Evolutionary conservation across 2,888 invertebrate species (phyloP).

Genomic region (Melolontha melolontha): DNA sequence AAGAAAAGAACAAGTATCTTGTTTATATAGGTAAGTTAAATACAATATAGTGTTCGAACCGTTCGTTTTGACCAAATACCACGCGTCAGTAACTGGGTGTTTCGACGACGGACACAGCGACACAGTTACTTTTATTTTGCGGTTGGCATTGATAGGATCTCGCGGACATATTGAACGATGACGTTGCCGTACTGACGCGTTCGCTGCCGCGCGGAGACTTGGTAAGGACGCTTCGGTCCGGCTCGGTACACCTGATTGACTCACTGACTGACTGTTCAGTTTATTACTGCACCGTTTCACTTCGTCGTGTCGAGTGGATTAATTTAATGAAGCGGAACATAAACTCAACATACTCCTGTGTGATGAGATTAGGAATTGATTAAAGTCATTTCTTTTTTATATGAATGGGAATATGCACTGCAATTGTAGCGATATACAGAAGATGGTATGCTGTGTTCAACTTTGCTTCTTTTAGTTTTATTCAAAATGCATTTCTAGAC

Average conservation of each 20-base stretch:
- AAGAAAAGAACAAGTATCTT: too few relatives aligned
- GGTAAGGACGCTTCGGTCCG: not conserved
- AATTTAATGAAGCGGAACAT: conserved; percentile 26
- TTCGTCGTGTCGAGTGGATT: conserved; percentile 1
- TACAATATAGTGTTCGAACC: not conserved
- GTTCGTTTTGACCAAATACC: conserved; percentile 7
- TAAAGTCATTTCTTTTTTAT: not conserved
- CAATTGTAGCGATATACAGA: too few relatives aligned
- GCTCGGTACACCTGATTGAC: conserved; percentile 18
- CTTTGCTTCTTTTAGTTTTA: too few relatives aligned
- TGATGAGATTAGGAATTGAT: too few relatives aligned
- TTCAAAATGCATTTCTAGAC: too few relatives aligned
- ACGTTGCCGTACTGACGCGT: conserved; percentile 35
- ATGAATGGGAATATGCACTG: not conserved
- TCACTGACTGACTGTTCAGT: conserved; percentile 10
- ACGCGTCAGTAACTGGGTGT: not conserved
- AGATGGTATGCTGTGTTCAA: too few relatives aligned
- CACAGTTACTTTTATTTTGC: conserved; percentile 45
- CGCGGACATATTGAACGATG: conserved; percentile 49
- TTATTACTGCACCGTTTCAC: conserved; percentile 13
- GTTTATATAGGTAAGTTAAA: too few relatives aligned
- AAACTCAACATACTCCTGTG: conserved; percentile 1
- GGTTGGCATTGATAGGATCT: conserved; percentile 48
- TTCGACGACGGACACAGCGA: not conserved
- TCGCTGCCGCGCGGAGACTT: conserved; percentile 40